These are phyloP conservation scores for Alces alces DNA, from an alignment of 2,113 vertebrate genomes.

Conservation along the genomic window DNA sequence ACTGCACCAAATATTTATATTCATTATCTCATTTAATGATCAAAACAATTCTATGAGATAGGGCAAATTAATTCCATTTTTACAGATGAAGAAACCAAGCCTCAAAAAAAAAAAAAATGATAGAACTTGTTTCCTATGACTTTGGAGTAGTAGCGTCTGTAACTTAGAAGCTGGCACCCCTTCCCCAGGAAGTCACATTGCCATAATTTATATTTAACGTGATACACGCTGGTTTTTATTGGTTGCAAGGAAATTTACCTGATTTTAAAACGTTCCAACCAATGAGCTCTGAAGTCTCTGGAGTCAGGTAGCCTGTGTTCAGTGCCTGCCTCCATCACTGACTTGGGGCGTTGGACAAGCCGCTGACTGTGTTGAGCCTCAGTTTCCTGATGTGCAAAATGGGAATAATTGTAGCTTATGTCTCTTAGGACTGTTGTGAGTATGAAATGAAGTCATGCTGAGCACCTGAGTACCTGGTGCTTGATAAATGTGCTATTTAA, in stretches of 20 bases:
- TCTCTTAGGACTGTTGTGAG: background rate
- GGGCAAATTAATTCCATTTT: background rate
- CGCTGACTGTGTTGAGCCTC: background rate
- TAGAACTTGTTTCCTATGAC: background rate
- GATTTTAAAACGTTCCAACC: background rate
- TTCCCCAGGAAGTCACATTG: background rate
- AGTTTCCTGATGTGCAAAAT: background rate
- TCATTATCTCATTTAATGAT: background rate
- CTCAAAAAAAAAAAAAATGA: background rate
- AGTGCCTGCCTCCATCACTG: background rate
- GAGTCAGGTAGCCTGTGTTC: background rate
- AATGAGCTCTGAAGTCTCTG: background rate
- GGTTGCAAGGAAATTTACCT: background rate
- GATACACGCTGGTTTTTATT: background rate
- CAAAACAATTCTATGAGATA: background rate
- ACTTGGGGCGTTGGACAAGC: background rate
- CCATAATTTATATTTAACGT: background rate
- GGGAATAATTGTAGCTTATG: background rate
- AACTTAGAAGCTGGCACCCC: background rate
- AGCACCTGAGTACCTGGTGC: background rate
- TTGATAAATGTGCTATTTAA: background rate
- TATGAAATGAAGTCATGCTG: background rate
- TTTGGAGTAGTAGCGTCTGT: accelerated
- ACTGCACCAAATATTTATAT: background rate
- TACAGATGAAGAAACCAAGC: background rate